Base-by-base conservation (phyloP, 2,113 vertebrate genomes). In the Tamias sibiricus region DNA sequence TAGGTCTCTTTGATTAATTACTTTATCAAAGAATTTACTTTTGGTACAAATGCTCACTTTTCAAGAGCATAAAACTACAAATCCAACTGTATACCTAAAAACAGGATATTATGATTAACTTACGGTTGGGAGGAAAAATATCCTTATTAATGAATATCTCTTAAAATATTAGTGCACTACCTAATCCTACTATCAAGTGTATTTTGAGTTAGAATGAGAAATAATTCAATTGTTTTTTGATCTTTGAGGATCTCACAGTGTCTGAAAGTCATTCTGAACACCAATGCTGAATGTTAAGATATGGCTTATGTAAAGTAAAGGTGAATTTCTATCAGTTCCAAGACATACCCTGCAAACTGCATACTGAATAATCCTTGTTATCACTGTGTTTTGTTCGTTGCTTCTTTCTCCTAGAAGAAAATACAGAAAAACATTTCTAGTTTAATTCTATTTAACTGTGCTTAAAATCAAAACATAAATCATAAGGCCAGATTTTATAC, bases 321-420 rank as follows among this genome's bases (percentile, higher is more conserved):
- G 59, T 13, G 30, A 20, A 40, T 40, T 4, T 49, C 40, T 8
- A 22, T 12, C 0, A 4, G 54, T 47, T 87, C 52, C 1, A 22
- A 47, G n/a, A 93, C 96, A 12, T 81, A 95, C 96, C 96, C 57
- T 75, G 80, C 80, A 77, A 54, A 66, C 49, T 26, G 35, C 75
- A 59, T 13, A 35, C 13, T n/a, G 49, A 75, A 37, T 14, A 83
- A 80, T 80, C 94, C 95, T 88, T 24, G 68, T 74, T 83, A 90
- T 59, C 81, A 47, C 82, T 47, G 54, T 62, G 69, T 87, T 69
- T 47, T 59, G 76, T 71, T 52, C 30, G 52, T 17, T 81, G 94
- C 52, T 77, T 87, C 94, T 82, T 89, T 90, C 77, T 91, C 95
- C 97, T 97, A 82, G 66, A 91, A 95, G 77, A 96, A 96, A 97